These are phyloP conservation scores for Apotomis betuletana DNA, from an alignment of 2,888 invertebrate species.

Conservation along the genomic window DNA sequence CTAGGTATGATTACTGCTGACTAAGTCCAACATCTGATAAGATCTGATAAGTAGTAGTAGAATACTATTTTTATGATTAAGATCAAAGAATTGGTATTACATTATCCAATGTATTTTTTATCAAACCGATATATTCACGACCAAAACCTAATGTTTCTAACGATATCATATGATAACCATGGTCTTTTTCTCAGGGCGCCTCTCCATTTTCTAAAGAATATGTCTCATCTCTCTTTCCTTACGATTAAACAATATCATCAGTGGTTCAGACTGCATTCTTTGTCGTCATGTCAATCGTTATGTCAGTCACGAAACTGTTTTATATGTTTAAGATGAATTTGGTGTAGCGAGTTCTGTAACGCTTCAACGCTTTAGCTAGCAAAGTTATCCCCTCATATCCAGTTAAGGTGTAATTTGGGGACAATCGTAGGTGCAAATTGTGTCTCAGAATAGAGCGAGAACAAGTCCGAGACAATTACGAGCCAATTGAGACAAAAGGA, in stretches of 20 bases:
- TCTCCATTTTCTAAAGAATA: no score
- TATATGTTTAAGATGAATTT: background rate
- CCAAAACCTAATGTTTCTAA: no score
- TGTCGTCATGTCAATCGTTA: no score
- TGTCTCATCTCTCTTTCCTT: no score
- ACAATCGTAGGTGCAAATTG: conserved; percentile 74
- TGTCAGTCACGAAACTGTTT: background rate
- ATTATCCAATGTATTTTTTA: conserved; percentile 44
- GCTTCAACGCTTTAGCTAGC: conserved; percentile 45
- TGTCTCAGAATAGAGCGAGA: conserved; percentile 77
- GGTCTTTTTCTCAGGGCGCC: no score
- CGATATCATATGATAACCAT: no score
- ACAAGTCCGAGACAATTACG: conserved; percentile 77
- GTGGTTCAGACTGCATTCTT: no score
- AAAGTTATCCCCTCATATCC: conserved; percentile 51
- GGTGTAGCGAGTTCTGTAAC: background rate
- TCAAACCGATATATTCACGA: background rate
- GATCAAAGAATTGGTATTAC: conserved; percentile 46
- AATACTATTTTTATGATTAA: no score
- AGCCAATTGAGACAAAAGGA: conserved; percentile 82
- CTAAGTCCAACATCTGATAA: no score
- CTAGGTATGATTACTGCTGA: no score
- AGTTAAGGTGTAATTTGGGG: conserved; percentile 77
- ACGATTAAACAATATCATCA: no score
- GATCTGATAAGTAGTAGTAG: no score